Percentiles rank a stretch among this genome's conserved stretches.
These are phyloP conservation scores for Ormyrus thymus DNA, from an alignment of 2,888 invertebrate genomes.

Conservation along the genomic window DNA sequence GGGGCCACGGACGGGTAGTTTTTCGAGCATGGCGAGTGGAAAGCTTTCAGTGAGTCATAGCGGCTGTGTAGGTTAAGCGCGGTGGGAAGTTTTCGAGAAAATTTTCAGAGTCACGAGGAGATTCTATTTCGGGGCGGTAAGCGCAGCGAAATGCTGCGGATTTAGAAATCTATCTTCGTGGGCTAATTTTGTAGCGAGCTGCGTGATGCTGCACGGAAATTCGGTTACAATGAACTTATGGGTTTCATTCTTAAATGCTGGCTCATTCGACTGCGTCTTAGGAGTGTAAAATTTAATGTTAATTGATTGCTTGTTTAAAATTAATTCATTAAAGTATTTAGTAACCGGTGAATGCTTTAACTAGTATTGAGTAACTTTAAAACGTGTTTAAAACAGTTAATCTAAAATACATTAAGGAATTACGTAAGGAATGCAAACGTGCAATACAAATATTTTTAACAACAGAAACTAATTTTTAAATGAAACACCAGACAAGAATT, in stretches of 20 bases:
- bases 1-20: background rate
- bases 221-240: constrained; percentile 20
- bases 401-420: too few species aligned
- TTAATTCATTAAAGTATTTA: too few species aligned
- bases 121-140: constrained; percentile 41
- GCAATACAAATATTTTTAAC: too few species aligned
- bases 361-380: too few species aligned
- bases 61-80: background rate
- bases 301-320: too few species aligned
- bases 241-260: constrained; percentile 4
- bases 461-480: too few species aligned
- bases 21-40: constrained; percentile 3
- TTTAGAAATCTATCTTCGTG: constrained; percentile 54
- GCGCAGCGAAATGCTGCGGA: constrained; percentile 37
- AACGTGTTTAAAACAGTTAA: too few species aligned
- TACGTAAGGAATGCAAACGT: too few species aligned
- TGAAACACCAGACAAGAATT: background rate
- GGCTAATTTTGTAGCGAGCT: constrained; percentile 43
- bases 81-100: constrained; percentile 38
- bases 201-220: background rate
- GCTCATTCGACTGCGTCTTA: too few species aligned
- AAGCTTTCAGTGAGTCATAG: constrained; percentile 24
- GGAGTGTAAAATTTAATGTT: too few species aligned
- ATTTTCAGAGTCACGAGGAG: constrained; percentile 49
- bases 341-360: too few species aligned